phyloP scores from a whole-genome alignment of 1,140 invertebrate genomes.

The Euborellia annulipes region DNA sequence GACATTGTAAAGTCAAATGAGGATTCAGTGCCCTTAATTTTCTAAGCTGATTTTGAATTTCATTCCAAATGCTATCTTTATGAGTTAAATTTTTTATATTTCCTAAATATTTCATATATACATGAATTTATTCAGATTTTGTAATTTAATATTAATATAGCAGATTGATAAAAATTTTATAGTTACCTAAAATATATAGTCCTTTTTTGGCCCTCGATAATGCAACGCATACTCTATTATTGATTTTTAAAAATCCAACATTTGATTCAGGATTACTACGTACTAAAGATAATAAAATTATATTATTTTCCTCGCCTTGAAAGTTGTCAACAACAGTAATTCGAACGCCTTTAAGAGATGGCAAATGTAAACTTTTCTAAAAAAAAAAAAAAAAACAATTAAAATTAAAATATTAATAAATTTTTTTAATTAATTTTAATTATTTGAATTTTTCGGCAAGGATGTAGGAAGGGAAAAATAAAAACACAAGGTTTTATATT shows the following conservation, averaged over 20 bases:
- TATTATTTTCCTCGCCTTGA: slow-evolving; percentile 74
- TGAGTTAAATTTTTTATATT: slow-evolving; percentile 43
- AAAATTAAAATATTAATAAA: no score
- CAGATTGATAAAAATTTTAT: slow-evolving; percentile 2
- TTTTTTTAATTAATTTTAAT: slow-evolving; percentile 44
- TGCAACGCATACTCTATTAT: slow-evolving; percentile 71
- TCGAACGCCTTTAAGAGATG: slow-evolving; percentile 27
- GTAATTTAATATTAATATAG: background rate
- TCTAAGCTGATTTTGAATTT: slow-evolving; percentile 30
- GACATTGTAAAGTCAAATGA: slow-evolving; percentile 29
- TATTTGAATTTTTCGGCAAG: no score
- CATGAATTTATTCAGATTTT: background rate
- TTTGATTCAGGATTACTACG: slow-evolving; percentile 48
- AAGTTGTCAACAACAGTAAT: slow-evolving; percentile 64
- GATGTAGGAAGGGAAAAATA: no score
- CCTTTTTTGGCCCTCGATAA: slow-evolving; percentile 65
- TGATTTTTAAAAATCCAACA: slow-evolving; percentile 58
- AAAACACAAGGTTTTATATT: no score
- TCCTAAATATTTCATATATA: slow-evolving; percentile 26
- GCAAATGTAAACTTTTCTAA: no score
- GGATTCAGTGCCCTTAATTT: slow-evolving; percentile 28
- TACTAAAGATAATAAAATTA: slow-evolving; percentile 69
- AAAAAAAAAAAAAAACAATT: no score
- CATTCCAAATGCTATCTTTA: slow-evolving; percentile 34
- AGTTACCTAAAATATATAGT: slow-evolving; percentile 37